Evolutionary conservation across 2,888 invertebrate species (phyloP).

Genomic region (Mayetiola destructor): DNA sequence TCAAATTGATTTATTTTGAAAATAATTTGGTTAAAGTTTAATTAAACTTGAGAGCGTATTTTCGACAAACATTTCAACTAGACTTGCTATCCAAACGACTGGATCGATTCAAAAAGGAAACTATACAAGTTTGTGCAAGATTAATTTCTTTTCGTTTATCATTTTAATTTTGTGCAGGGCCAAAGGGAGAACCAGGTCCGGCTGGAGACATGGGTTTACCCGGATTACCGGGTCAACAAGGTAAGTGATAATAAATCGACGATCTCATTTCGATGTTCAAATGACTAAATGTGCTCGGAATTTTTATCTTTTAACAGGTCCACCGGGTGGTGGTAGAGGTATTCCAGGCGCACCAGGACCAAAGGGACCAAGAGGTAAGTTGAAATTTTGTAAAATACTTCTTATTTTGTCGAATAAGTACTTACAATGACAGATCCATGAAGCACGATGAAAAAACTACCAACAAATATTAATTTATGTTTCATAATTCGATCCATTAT

Average conservation of each 20-base stretch:
- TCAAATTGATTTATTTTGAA: too few relatives aligned
- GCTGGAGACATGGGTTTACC: slow-evolving; percentile 50
- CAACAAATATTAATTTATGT: too few relatives aligned
- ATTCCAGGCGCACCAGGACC: slow-evolving; percentile 51
- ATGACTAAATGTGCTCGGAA: background rate
- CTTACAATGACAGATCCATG: too few relatives aligned
- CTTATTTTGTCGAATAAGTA: too few relatives aligned
- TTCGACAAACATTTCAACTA: background rate
- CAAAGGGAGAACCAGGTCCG: slow-evolving; percentile 63
- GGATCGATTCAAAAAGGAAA: too few relatives aligned
- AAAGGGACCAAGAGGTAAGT: slow-evolving; percentile 36
- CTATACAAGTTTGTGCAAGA: too few relatives aligned
- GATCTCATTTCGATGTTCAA: background rate
- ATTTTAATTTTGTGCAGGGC: slow-evolving; percentile 29
- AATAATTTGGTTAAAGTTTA: too few relatives aligned
- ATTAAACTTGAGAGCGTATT: too few relatives aligned
- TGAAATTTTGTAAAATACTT: too few relatives aligned
- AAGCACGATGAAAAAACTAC: too few relatives aligned
- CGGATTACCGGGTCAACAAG: slow-evolving; percentile 48
- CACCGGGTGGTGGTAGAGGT: slow-evolving; percentile 69
- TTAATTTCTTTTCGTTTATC: background rate
- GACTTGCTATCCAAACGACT: too few relatives aligned
- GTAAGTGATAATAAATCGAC: background rate
- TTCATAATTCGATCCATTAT: too few relatives aligned
- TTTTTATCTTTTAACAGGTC: slow-evolving; percentile 44